Base-by-base conservation (phyloP, 1,140 invertebrate genomes). In the Cryptotermes secundus region DNA sequence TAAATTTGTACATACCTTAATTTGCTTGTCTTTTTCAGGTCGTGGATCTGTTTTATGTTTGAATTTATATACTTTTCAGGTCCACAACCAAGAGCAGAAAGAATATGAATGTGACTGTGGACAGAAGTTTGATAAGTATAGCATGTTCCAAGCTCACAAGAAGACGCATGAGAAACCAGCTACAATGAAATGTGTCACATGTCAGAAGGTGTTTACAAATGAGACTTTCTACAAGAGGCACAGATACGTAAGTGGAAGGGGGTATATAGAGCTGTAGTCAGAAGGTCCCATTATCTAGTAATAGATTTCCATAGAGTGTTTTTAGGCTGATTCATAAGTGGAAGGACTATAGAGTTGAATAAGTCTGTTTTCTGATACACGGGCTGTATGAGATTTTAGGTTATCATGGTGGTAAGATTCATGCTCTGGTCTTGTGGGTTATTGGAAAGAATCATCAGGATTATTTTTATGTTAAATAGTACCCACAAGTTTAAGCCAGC, bases 11-110 rank as follows among this genome's bases (percentile, higher is more conserved):
- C n/a, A 26, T 31, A 31, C 31, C 59, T 31, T n/a, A 6, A n/a
- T 72, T 72, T 72, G n/a, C 19, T 49, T 22, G 14, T 49, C 45
- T 31, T 72, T 72, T 31, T n/a, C 4, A 72, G 26, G 59, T 72
- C n/a, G 14, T 31, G n/a, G 9, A 10, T 9, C 26, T 31, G 31
- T 72, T 31, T n/a, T 31, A 72, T 87, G 83, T 88, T 49, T 49
- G 16, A 49, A 19, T 49, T 49, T 49, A 14, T 49, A 19, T 87
- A 31, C 83, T 85, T 1, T 84, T 81, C 49, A 84, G 84, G 0
- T 88, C 88, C 53, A 85, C 87, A 1, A 88, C 86, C 0, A 87
- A 86, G 84, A 86, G 84, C n/a, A 88, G 87, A 85, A 59, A 87
- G 3, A 88, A 86, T 35, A 38, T 85, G 31, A 87, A 87, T 85